Conservation (phyloP, 2,113 vertebrate genomes). For the Eubucco bourcierii region DNA sequence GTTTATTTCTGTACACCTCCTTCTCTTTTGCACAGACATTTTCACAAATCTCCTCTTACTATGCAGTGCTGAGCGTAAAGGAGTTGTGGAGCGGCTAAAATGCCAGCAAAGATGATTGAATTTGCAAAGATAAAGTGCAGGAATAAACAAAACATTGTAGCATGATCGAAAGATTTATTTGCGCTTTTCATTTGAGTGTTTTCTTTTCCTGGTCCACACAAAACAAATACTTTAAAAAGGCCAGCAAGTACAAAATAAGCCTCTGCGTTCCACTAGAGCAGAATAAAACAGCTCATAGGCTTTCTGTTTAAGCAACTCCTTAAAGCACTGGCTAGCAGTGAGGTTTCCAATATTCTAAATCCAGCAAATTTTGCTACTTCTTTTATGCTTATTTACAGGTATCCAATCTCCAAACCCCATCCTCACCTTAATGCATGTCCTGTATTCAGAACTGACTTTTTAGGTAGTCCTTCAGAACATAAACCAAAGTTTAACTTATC, state of each 20-base stretch:
- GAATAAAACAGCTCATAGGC: neutral
- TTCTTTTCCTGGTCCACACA: neutral
- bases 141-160: neutral
- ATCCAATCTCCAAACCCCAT: neutral
- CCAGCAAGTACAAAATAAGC: neutral
- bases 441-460: neutral
- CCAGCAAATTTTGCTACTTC: neutral
- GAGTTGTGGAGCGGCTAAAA: neutral
- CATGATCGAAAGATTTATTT: neutral
- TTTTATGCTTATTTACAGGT: neutral
- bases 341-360: neutral
- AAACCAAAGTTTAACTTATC: neutral
- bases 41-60: conserved; percentile 37
- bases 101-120: neutral
- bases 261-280: neutral
- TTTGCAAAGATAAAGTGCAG: neutral
- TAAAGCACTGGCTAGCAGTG: neutral
- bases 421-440: neutral
- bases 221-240: neutral
- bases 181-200: neutral
- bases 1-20: neutral
- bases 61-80: neutral
- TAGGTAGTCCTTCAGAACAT: neutral
- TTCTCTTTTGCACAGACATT: neutral
- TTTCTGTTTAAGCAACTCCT: neutral